Evolutionary conservation across 2,888 invertebrate species (phyloP), one percentile per base, ranked within the genome.

Genomic region (Nomada fabriciana): DNA sequence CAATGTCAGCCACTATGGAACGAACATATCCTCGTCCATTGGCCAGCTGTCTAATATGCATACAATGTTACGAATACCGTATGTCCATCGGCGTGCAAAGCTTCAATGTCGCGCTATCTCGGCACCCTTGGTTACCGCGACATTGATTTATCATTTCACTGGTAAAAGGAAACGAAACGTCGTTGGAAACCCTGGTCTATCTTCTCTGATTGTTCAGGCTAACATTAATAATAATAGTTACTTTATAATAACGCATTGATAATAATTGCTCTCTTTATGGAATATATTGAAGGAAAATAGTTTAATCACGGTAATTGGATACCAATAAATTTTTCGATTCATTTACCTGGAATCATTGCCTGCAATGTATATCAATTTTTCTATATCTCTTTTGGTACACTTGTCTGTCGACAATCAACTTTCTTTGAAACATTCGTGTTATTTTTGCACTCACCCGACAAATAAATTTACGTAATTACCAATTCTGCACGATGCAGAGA

Each of bases 1-100:
- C 82, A 81, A 86, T 75, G 84, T 71, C 78, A 55, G 68, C 80
- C 82, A 65, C 76, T 86, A 87, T 83, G 88, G 86, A 86, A 76
- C 86, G 82, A 43, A 72, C 86, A 83, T 86, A 86, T 84, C 80
- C 84, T 82, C 85, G 88, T 65, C 87, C 88, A 90, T 89, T 88
- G 89, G 86, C 92, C 92, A 92, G 91, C 91, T 92, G 92, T 91
- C 89, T 86, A 85, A 92, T 92, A 92, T 92, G 88, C 92, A 92
- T 92, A 92, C 92, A 92, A 92, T 92, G 91, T 90, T 87, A 87
- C 88, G 88, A 82, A 82, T 86, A 85, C 89, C 87, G 89, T 90
- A 88, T 90, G 90, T 88, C 86, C 83, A 78, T 88, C 83, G 81
- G 59, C 73, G 82, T 77, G 78, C 83, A 69, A 83, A 83, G 72